Evolutionary conservation across 2,797 vertebrate species (phyloP).

Genomic region (Artibeus lituratus): DNA sequence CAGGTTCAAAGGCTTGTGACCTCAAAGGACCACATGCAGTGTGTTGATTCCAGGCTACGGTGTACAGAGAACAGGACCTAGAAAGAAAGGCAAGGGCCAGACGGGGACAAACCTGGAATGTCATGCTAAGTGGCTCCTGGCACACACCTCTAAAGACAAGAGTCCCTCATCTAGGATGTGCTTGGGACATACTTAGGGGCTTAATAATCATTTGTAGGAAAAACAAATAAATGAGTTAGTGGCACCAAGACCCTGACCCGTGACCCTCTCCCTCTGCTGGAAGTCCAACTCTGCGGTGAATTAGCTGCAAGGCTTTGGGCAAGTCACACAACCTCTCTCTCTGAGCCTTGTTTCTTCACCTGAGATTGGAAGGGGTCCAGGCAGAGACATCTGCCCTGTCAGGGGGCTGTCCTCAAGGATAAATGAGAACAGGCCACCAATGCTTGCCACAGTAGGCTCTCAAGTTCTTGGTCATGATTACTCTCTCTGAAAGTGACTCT

Average conservation of each 20-base stretch:
- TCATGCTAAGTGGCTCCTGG: not conserved
- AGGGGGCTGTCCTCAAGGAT: rapidly evolving
- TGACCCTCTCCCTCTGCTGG: not conserved
- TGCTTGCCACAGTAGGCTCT: not conserved
- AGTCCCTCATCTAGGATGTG: not conserved
- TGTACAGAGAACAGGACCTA: not conserved
- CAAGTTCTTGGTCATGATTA: not conserved
- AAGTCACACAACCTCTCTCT: not conserved
- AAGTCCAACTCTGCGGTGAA: not conserved
- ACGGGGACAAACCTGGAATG: not conserved
- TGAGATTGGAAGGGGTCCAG: not conserved
- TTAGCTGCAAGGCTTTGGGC: not conserved
- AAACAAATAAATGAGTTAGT: not conserved
- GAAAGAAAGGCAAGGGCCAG: not conserved
- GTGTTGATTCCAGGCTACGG: not conserved
- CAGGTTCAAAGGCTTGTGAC: not conserved
- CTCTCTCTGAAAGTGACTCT: not conserved
- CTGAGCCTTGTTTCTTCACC: not conserved
- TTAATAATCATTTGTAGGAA: not conserved
- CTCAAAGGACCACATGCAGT: not conserved
- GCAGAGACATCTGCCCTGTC: too few species aligned
- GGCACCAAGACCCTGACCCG: not conserved
- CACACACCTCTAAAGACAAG: not conserved
- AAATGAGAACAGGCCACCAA: not conserved
- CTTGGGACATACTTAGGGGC: not conserved